phyloP scores from a whole-genome alignment of 2,113 vertebrate species.

The Albula glossodonta region DNA sequence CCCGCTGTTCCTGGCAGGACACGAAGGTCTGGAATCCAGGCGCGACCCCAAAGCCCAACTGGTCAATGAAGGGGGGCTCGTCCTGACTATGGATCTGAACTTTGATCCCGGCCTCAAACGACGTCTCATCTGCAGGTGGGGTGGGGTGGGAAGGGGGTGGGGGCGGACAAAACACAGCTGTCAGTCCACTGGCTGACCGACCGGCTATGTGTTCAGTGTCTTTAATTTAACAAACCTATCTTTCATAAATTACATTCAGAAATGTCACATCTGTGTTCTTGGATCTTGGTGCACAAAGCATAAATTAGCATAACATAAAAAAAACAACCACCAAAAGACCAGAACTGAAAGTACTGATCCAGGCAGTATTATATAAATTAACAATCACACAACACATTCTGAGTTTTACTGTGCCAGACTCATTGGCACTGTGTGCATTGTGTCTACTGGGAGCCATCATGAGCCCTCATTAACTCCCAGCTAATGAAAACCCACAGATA shows the following conservation, averaged over 20 bases:
- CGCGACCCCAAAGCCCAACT: slow-evolving; percentile 94
- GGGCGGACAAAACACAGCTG: background rate
- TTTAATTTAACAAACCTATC: too few species aligned
- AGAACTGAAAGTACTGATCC: background rate
- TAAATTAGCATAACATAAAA: background rate
- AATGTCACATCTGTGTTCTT: background rate
- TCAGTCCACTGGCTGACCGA: background rate
- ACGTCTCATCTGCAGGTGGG: slow-evolving; percentile 82
- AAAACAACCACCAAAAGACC: background rate
- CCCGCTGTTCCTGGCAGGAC: slow-evolving; percentile 96
- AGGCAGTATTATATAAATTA: background rate
- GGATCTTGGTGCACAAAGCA: background rate
- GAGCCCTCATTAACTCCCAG: too few species aligned
- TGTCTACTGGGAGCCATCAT: too few species aligned
- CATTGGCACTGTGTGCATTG: too few species aligned
- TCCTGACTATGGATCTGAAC: slow-evolving; percentile 98
- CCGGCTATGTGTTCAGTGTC: too few species aligned
- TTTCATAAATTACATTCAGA: background rate
- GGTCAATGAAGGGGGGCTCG: slow-evolving; percentile 92
- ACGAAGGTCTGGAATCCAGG: slow-evolving; percentile 98
- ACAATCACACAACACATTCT: background rate
- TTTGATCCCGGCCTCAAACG: slow-evolving; percentile 96
- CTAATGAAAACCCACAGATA: too few species aligned
- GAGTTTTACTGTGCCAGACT: too few species aligned
- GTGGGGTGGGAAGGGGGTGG: too few species aligned